A percentile compares a stretch with the other conserved stretches of the same genome.
Evolutionary conservation across 2,888 invertebrate species (phyloP).

Genomic region (Tortrix viridana): DNA sequence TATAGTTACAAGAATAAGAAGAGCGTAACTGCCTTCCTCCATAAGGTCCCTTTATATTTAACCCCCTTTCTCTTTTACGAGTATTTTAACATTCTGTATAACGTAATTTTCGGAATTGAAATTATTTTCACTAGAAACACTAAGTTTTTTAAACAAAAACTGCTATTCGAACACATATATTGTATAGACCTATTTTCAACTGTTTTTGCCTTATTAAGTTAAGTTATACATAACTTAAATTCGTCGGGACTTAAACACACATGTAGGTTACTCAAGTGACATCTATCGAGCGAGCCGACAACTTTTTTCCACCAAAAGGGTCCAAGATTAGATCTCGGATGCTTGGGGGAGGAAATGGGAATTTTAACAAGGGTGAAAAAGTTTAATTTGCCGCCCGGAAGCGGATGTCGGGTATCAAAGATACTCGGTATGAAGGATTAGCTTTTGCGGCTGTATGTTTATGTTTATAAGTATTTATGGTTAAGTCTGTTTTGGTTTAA

Average conservation of each 20-base stretch:
- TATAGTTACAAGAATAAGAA: too few relatives aligned
- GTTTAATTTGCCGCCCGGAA: constrained; percentile 26
- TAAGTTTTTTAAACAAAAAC: too few relatives aligned
- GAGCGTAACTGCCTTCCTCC: too few relatives aligned
- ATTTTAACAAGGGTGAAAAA: constrained; percentile 48
- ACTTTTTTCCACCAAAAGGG: constrained; percentile 37
- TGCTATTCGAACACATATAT: too few relatives aligned
- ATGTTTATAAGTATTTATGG: background rate
- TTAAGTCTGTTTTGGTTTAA: background rate
- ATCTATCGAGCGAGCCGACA: constrained; percentile 31
- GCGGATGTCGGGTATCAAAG: constrained; percentile 37
- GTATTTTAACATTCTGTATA: too few relatives aligned
- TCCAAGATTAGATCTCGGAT: constrained; percentile 47
- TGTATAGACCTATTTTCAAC: too few relatives aligned
- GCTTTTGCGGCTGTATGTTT: constrained; percentile 9
- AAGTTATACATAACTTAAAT: background rate
- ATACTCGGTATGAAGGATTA: constrained; percentile 32
- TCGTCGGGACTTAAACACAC: background rate
- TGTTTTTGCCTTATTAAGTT: too few relatives aligned
- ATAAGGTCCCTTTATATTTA: too few relatives aligned
- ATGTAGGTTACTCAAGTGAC: constrained; percentile 37
- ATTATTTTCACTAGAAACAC: too few relatives aligned
- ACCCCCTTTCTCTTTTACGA: too few relatives aligned
- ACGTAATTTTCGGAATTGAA: too few relatives aligned
- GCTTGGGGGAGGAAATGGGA: constrained; percentile 48